phyloP scores from a whole-genome alignment of 2,113 vertebrate species.

The Sylvilagus bachmani region DNA sequence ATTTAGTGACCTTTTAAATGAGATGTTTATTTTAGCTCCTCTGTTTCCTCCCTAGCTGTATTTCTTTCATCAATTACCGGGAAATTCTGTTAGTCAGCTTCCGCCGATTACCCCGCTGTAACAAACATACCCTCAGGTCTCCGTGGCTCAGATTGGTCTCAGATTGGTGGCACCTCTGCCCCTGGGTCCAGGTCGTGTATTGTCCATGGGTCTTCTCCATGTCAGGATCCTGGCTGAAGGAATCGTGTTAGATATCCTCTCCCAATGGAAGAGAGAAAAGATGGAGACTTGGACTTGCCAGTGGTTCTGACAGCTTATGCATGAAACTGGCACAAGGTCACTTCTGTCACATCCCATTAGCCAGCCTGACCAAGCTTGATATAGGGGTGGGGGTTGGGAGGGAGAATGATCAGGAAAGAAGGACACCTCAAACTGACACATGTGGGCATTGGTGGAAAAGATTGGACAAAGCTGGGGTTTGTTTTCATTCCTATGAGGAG shows the following conservation, averaged over 20 bases:
- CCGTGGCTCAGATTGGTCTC: background rate
- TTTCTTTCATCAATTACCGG: background rate
- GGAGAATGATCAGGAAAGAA: background rate
- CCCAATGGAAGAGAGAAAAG: background rate
- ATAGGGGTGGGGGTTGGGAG: background rate
- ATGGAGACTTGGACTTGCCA: background rate
- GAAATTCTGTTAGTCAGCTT: background rate
- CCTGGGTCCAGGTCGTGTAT: background rate
- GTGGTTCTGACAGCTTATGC: background rate
- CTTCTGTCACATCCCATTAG: background rate
- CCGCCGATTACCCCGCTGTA: background rate
- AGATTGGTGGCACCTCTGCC: background rate
- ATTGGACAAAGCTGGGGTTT: background rate
- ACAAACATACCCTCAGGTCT: background rate
- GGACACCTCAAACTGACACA: background rate
- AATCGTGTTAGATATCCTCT: background rate
- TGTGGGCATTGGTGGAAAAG: background rate
- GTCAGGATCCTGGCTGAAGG: constrained; percentile 10
- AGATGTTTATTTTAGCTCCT: constrained; percentile 19
- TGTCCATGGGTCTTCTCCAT: background rate
- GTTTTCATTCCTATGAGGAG: background rate
- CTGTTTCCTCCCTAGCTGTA: background rate
- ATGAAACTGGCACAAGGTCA: background rate
- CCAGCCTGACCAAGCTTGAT: too few relatives aligned
- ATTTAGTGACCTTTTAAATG: constrained; percentile 13